Base-by-base conservation (phyloP, 92 coral and sea anemone species). In the Muricea muricata region DNA sequence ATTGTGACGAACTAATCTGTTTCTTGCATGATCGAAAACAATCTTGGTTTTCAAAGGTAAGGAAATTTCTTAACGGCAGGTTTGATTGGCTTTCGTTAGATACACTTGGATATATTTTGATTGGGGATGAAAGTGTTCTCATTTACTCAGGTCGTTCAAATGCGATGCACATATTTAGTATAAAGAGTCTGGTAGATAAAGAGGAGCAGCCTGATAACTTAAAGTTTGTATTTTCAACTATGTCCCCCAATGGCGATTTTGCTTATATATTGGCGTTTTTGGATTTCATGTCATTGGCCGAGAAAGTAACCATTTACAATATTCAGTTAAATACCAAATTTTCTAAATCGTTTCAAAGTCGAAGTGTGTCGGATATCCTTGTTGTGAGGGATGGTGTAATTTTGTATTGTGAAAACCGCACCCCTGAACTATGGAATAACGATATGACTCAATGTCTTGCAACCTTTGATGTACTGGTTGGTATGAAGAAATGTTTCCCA, bases 351-450 rank as follows among this genome's bases (percentile, higher is more conserved):
- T 17, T 39, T 33, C 12, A 31, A 37, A 30, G 6, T 47, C 40
- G 21, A n/a, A 47, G 18, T 3, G 26, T 9, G 32, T 77, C 26
- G 13, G 23, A 41, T 29, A 56, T 41, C n/a, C 47, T 15, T 9
- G 82, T 31, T 52, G 47, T 11, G 47, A 13, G 26, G 52, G 58
- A 14, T 11, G 82, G 82, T 31, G 69, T 77, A 12, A 37, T 77
- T 55, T 14, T 77, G 23, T 37, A 77, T 28, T 37, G 31, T 20
- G 20, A 34, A 15, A 57, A 68, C 72, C 30, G 34, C 31, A 52
- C 83, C 11, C 31, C 67, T 14, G 48, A 78, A 12, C 47, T 55
- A 25, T 54, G 83, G 83, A 78, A 57, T 25, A 15, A 34, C 26
- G 69, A 58, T 68, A 30, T 78, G 83, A 41, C 83, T 20, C 23